Conservation (phyloP, 2,888 invertebrate genomes). For the Tanytarsus gracilentus region DNA sequence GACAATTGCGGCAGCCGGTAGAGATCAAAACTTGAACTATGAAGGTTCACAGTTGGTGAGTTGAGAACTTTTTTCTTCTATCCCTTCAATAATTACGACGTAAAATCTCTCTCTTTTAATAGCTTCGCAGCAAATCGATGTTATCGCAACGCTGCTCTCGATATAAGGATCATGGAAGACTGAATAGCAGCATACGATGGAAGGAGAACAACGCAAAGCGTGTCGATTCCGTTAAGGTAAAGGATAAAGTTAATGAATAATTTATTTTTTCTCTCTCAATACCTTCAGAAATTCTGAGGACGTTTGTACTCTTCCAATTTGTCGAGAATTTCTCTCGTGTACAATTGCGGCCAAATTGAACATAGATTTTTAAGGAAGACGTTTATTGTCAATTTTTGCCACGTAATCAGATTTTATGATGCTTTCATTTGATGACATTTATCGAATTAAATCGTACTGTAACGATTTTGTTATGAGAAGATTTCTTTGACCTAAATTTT, state of each 20-base stretch:
- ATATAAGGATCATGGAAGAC: constrained; percentile 22
- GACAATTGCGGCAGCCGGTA: constrained; percentile 43
- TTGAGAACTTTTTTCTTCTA: background rate
- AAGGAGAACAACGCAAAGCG: constrained; percentile 21
- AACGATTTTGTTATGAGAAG: no score
- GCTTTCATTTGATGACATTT: no score
- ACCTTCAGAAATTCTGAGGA: no score
- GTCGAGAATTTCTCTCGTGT: no score
- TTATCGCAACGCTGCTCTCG: constrained; percentile 13
- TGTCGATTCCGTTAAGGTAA: constrained; percentile 23
- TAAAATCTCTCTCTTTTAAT: background rate
- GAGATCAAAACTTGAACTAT: constrained; percentile 33
- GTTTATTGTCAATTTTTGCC: no score
- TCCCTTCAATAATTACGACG: background rate
- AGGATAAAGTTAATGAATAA: background rate
- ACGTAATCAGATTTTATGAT: no score
- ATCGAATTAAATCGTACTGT: no score
- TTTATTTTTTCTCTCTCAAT: background rate
- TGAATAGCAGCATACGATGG: constrained; percentile 23
- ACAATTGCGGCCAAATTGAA: no score
- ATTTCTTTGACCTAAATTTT: no score
- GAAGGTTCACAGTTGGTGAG: constrained; percentile 33
- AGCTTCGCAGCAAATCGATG: constrained; percentile 23
- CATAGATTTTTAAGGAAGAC: no score
- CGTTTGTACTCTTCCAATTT: no score